Evolutionary conservation across 2,888 invertebrate species (phyloP).

Genomic region (Diadegma fenestrale): DNA sequence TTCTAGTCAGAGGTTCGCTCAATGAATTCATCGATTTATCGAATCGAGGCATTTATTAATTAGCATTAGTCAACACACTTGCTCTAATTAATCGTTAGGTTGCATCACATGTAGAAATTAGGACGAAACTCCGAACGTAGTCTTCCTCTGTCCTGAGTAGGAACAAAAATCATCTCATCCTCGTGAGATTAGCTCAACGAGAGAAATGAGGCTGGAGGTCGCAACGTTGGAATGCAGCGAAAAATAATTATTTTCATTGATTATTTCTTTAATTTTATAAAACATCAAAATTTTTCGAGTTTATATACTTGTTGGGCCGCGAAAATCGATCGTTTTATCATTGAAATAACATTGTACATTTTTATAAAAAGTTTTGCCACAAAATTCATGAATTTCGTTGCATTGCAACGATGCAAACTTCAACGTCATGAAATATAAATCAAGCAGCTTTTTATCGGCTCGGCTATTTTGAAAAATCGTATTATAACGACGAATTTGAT

Average conservation of each 20-base stretch:
- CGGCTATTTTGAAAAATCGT: slow-evolving; percentile 54
- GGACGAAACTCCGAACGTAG: slow-evolving; percentile 51
- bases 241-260: no score
- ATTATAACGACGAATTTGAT: slow-evolving; percentile 5
- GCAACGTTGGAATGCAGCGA: no score
- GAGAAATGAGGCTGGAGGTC: no score
- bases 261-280: no score
- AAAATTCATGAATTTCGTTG: no score
- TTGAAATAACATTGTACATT: no score
- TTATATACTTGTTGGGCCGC: no score
- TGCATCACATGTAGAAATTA: slow-evolving; percentile 49
- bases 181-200: neutral
- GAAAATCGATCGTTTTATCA: no score
- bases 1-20: neutral
- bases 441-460: slow-evolving; percentile 41
- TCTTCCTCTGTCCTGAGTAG: slow-evolving; percentile 55
- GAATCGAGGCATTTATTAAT: slow-evolving; percentile 6
- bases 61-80: slow-evolving; percentile 4
- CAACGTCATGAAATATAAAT: slow-evolving; percentile 13
- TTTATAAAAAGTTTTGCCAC: no score
- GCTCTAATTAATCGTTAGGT: slow-evolving; percentile 46
- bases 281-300: no score
- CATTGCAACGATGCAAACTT: no score
- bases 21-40: slow-evolving; percentile 9
- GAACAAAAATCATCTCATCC: neutral